These are phyloP conservation scores for Hippotragus niger DNA, from an alignment of 2,113 vertebrate species.

Conservation along the genomic window DNA sequence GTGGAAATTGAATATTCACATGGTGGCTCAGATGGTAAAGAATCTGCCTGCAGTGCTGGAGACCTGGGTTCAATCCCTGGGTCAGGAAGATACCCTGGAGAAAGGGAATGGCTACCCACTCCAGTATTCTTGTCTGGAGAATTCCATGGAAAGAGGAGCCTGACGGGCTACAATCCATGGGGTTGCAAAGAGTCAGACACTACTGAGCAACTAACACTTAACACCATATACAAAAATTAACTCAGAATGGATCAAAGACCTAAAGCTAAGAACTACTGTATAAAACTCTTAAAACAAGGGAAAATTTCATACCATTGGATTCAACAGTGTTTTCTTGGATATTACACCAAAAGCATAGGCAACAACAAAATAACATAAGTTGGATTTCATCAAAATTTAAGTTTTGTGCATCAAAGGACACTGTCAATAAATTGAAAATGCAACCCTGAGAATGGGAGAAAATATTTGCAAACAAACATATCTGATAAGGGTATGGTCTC, in stretches of 20 bases:
- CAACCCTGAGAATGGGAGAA: not conserved
- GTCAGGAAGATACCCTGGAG: not conserved
- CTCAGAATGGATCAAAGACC: not conserved
- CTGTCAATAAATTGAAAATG: not conserved
- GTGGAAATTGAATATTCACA: not conserved
- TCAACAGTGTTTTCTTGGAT: not conserved
- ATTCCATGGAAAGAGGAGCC: not conserved
- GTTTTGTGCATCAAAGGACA: not conserved
- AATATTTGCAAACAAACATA: not conserved
- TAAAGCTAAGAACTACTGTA: not conserved
- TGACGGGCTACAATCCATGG: not conserved
- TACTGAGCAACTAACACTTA: not conserved
- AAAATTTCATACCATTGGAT: not conserved
- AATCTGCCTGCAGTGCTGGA: not conserved
- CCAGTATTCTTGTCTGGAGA: not conserved
- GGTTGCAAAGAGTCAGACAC: not conserved
- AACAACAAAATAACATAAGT: not conserved
- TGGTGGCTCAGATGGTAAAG: not conserved
- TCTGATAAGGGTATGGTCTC: not conserved
- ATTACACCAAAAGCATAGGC: not conserved
- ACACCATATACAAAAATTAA: not conserved
- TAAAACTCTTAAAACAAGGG: not conserved
- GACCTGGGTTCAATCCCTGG: not conserved
- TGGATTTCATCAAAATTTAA: not conserved
- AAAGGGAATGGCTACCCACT: not conserved